Evolutionary conservation across 1,140 invertebrate species (phyloP), one percentile per base, ranked within the genome.

Genomic region (Atopsyche davidsoni): DNA sequence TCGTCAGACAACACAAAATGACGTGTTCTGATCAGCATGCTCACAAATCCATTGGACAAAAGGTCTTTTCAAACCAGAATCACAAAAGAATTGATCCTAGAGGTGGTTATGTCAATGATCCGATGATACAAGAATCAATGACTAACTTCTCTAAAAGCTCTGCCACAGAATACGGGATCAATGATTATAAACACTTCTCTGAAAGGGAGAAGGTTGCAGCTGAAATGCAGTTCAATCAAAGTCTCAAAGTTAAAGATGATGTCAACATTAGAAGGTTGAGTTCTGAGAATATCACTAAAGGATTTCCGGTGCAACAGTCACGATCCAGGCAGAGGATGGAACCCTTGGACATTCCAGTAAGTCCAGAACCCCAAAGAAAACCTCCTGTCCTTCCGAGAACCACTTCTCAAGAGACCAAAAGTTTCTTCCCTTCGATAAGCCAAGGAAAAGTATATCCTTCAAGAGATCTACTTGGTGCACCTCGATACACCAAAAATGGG

Each of bases 311-410:
- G 1, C 48, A 53, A 40, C 23, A 43, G 31, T 43, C 46, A 11
- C 41, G 56, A 39, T 23, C 41, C 13, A 56, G 76, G 11, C 78
- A 80, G 60, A 65, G 77, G 13, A 66, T 78, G 13, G 50, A 75
- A 59, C 77, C 77, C 2, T 69, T 77, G 28, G 76, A 78, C 49
- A 68, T 79, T 35, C 69, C 70, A n/a, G 58, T 58, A 23, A 63
- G 64, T 40, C 61, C 66, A 7, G 66, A 65, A 32, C 40, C 56
- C 16, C 35, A 42, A 22, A 55, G 40, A 24, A 54, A 55, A 48
- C 56, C 56, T 7, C 44, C 48, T n/a, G 23, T 53, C 13, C 36
- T 55, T 45, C 54, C 56, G 1, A 58, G 52, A 48, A 49, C 39
- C 2, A 18, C 50, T 18, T 46, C 55, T 9, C 36, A 53, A 47